Evolutionary conservation across 2,113 vertebrate genomes (phyloP).

Genomic region (Aphyosemion australe): DNA sequence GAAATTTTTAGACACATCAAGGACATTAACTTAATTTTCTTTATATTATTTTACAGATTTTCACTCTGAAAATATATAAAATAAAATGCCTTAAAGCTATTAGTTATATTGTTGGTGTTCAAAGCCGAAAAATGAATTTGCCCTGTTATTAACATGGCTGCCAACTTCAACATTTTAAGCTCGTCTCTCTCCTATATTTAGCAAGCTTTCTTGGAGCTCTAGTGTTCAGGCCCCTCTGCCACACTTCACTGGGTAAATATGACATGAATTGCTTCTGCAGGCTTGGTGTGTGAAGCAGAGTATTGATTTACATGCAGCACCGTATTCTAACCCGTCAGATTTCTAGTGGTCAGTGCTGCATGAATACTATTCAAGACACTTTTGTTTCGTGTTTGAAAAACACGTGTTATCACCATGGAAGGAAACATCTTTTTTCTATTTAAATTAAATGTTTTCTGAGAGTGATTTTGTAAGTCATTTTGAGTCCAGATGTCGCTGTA

Average conservation of each 20-base stretch:
- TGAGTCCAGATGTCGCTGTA: conserved; percentile 23
- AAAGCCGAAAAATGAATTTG: background rate
- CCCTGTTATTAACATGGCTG: background rate
- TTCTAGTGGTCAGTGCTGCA: conserved; percentile 31
- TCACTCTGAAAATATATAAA: too few relatives aligned
- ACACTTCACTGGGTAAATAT: conserved; percentile 40
- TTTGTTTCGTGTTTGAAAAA: conserved; percentile 24
- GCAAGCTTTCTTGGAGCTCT: conserved; percentile 13
- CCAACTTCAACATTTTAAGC: conserved; percentile 8
- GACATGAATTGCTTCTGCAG: conserved; percentile 57
- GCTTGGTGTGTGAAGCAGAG: conserved; percentile 28
- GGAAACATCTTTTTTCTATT: conserved; percentile 19
- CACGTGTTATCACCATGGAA: background rate
- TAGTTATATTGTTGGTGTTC: background rate
- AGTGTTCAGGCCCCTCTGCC: conserved; percentile 5
- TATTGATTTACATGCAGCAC: conserved; percentile 62
- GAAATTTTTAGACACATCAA: too few relatives aligned
- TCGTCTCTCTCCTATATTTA: conserved; percentile 27
- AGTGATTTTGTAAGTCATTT: conserved; percentile 10
- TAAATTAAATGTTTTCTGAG: background rate
- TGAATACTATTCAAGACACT: conserved; percentile 35
- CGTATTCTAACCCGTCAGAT: conserved; percentile 37
- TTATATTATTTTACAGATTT: too few relatives aligned
- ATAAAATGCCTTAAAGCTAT: background rate
- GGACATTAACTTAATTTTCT: too few relatives aligned